phyloP scores from a whole-genome alignment of 2,888 invertebrate genomes.

The Plagodis dolabraria region DNA sequence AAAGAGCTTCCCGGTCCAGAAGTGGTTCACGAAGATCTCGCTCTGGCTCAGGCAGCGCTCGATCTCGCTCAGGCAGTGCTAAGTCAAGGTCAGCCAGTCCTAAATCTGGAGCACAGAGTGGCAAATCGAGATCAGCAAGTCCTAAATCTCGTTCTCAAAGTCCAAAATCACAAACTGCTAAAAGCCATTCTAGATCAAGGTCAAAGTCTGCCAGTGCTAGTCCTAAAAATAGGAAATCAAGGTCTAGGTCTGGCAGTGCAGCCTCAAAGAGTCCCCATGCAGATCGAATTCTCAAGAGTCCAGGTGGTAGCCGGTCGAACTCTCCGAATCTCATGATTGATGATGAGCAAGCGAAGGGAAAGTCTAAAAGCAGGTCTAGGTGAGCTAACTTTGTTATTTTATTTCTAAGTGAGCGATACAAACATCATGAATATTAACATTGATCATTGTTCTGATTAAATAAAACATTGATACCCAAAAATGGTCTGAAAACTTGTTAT shows the following conservation, averaged over 20 bases:
- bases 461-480: no score
- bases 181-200: slow-evolving; percentile 32
- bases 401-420: no score
- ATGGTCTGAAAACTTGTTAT: no score
- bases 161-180: slow-evolving; percentile 63
- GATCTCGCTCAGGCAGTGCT: slow-evolving; percentile 61
- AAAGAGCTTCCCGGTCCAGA: slow-evolving; percentile 65
- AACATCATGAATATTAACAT: no score
- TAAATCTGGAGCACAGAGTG: slow-evolving; percentile 62
- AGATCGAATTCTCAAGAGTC: slow-evolving; percentile 59
- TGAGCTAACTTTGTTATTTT: slow-evolving; percentile 26
- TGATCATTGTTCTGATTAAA: no score
- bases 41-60: slow-evolving; percentile 59
- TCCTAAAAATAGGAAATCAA: slow-evolving; percentile 32
- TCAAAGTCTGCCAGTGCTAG: slow-evolving; percentile 35
- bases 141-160: slow-evolving; percentile 55
- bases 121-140: slow-evolving; percentile 61
- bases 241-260: slow-evolving; percentile 48
- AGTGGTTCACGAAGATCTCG: slow-evolving; percentile 67
- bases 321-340: slow-evolving; percentile 83
- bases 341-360: slow-evolving; percentile 69
- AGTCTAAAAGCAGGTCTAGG: slow-evolving; percentile 74
- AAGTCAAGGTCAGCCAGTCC: slow-evolving; percentile 63
- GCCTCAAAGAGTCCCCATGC: slow-evolving; percentile 50
- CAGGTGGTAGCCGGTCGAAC: slow-evolving; percentile 76